Evolutionary conservation across 2,797 vertebrate genomes (phyloP), one percentile per base, ranked within the genome.

Genomic region (Cirrhinus molitorella): DNA sequence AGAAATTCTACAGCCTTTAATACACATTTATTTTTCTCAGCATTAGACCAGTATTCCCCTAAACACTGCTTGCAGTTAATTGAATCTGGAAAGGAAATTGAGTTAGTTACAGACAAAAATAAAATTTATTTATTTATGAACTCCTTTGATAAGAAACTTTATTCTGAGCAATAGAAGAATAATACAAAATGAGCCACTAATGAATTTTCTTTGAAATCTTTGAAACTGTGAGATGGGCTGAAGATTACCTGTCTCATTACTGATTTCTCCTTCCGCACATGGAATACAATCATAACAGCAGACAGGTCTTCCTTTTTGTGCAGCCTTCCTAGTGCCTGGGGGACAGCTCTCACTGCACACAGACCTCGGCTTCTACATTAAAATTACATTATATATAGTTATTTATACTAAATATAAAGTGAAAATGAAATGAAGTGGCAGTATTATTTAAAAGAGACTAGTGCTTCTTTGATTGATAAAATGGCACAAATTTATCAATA

Each of bases 191-290:
- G 65, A 81, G 23, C 78, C 82, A 31, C 70, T 91, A 75, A 71
- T 9, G 66, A 89, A 84, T 31, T 75, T 13, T 71, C 11, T 81
- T 19, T 78, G 49, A 3, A 85, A 23, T 71, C 11, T 81, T 16
- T 79, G 53, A 3, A 85, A 23, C 3, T 66, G 66, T 23, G 9
- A 45, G 25, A 81, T 47, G 43, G 49, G 0, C 34, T 79, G 34
- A 55, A 28, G 25, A 17, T 83, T 93, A 95, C 94, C 93, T 94
- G 94, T 93, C 9, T 70, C 83, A 86, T 93, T 95, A 89, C 93
- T 95, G 86, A 94, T 91, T 86, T 95, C 92, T 85, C 94, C 94
- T 25, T 93, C 90, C 77, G 93, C 90, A 93, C 93, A 94, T 40
- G 87, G 87, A 75, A 93, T 70, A 87, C 92, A 94, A 88, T 94